phyloP scores from a whole-genome alignment of 2,113 vertebrate genomes.

The Pterocles orientalis region DNA sequence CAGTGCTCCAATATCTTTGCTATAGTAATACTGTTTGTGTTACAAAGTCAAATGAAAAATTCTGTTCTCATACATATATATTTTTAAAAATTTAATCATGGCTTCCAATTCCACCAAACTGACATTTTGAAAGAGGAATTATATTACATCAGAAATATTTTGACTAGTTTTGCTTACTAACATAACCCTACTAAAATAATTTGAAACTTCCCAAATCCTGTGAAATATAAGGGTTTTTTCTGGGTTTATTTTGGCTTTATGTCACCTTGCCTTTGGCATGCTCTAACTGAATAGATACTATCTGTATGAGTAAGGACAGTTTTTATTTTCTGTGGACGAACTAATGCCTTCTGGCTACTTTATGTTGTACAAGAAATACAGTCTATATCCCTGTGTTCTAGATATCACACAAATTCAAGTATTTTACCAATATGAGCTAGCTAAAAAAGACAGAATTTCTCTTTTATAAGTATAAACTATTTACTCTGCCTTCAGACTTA shows the following conservation, averaged over 20 bases:
- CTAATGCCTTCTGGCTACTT: background rate
- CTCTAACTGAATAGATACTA: background rate
- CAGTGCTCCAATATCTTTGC: background rate
- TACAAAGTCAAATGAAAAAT: background rate
- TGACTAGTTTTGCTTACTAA: background rate
- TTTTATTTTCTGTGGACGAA: background rate
- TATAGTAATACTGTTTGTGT: accelerated
- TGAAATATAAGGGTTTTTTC: accelerated
- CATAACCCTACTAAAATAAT: background rate
- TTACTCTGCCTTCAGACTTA: background rate
- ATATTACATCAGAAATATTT: background rate
- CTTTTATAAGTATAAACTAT: background rate
- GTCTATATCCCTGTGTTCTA: background rate
- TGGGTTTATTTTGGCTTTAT: background rate
- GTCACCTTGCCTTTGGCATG: background rate
- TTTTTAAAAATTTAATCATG: accelerated
- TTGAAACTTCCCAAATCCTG: background rate
- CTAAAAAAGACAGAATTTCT: background rate
- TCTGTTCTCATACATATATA: background rate
- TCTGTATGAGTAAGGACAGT: background rate
- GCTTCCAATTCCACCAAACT: background rate
- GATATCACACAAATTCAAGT: background rate
- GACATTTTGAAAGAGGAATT: background rate
- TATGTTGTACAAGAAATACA: background rate
- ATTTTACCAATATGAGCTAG: background rate